A percentile compares a stretch with the other conserved stretches of the same genome.
These are phyloP conservation scores for Cataglyphis livida DNA, from an alignment of 2,888 invertebrate genomes.

Conservation along the genomic window DNA sequence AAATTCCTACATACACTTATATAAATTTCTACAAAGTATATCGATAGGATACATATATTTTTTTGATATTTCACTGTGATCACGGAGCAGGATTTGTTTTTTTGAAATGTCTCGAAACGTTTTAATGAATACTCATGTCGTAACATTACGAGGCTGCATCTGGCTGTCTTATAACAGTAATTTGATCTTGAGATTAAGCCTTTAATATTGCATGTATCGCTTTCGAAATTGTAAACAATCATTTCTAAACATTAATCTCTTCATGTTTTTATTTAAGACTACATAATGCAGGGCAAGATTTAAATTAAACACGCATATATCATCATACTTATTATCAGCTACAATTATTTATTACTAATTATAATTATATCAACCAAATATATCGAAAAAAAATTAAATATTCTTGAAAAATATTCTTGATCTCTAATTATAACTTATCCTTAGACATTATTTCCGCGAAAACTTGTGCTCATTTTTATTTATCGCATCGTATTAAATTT, in stretches of 20 bases:
- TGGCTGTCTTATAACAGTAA: slow-evolving; percentile 1
- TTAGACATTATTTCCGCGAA: not conserved
- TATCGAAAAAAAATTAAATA: not conserved
- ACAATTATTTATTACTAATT: not conserved
- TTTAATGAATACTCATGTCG: not conserved
- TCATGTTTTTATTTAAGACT: not conserved
- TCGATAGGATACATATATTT: not conserved
- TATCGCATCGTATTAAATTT: not conserved
- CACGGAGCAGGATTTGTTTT: not conserved
- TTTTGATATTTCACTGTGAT: not conserved
- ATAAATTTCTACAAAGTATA: not conserved
- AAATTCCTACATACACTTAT: too few relatives aligned
- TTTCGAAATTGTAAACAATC: slow-evolving; percentile 21
- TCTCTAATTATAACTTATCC: not conserved
- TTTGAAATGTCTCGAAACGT: not conserved
- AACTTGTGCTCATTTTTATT: not conserved
- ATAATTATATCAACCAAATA: not conserved
- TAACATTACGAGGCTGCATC: slow-evolving; percentile 1
- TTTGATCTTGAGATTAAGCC: slow-evolving; percentile 27
- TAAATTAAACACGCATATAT: not conserved
- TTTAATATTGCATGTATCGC: not conserved
- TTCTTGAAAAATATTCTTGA: not conserved
- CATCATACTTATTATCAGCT: not conserved
- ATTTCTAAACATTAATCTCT: not conserved
- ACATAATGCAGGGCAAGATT: not conserved